phyloP scores from a whole-genome alignment of 1,140 invertebrate genomes.

The Drosophila lowei region DNA sequence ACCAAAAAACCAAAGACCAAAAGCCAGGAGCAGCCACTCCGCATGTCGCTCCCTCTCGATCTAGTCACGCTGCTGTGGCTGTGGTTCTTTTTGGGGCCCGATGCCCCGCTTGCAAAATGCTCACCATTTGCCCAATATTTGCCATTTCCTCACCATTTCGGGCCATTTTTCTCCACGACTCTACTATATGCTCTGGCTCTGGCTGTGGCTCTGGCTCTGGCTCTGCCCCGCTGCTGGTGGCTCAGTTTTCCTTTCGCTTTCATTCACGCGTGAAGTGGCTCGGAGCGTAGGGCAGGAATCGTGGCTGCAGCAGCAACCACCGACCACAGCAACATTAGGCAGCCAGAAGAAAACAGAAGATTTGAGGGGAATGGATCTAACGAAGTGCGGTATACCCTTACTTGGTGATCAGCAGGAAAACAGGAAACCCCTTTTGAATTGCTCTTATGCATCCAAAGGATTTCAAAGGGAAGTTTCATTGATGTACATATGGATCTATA shows the following conservation, averaged over 20 bases:
- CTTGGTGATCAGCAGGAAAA: background rate
- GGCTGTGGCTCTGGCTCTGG: background rate
- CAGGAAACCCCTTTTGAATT: too few relatives aligned
- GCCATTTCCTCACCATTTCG: conserved; percentile 72
- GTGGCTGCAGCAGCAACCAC: conserved; percentile 26
- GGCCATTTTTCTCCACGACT: conserved; percentile 35
- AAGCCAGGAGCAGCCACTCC: conserved; percentile 12
- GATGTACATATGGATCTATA: too few relatives aligned
- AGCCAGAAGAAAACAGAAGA: conserved; percentile 6
- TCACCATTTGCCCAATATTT: conserved; percentile 74
- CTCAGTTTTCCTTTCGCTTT: conserved; percentile 81
- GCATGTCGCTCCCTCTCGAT: conserved; percentile 3
- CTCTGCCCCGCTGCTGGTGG: conserved; percentile 18
- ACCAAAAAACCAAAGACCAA: background rate
- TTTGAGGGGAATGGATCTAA: too few relatives aligned
- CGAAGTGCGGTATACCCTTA: conserved; percentile 20
- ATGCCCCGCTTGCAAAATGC: conserved; percentile 62
- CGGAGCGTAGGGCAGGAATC: conserved; percentile 67
- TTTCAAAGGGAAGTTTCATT: too few relatives aligned
- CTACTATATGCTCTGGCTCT: too few relatives aligned
- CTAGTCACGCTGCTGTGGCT: conserved; percentile 70
- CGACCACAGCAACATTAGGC: conserved; percentile 23
- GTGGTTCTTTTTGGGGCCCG: conserved; percentile 52
- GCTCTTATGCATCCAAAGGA: too few relatives aligned
- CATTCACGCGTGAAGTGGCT: conserved; percentile 81